Evolutionary conservation across 2,888 invertebrate genomes (phyloP).

Genomic region (Lissocephala sabroskyi): DNA sequence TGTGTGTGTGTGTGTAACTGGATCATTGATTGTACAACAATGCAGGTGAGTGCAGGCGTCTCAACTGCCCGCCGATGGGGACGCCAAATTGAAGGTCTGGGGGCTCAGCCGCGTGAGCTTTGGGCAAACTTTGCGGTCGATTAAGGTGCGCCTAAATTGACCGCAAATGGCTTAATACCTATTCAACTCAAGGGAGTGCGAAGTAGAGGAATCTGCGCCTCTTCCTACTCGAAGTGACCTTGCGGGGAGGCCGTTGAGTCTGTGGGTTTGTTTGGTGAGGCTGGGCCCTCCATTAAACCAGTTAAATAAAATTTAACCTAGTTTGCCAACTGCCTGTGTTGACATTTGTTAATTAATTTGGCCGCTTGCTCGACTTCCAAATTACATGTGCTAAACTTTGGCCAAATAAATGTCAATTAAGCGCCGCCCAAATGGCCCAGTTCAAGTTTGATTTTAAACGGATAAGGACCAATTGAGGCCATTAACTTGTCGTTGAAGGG

Average conservation of each 20-base stretch:
- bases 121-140: constrained; percentile 30
- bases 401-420: too few species aligned
- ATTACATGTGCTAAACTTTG: constrained; percentile 18
- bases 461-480: too few species aligned
- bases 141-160: constrained; percentile 41
- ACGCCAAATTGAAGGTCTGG: neutral
- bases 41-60: constrained; percentile 1
- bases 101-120: neutral
- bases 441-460: too few species aligned
- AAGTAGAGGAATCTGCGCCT: neutral
- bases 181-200: constrained; percentile 18
- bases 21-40: too few species aligned
- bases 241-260: neutral
- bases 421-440: too few species aligned
- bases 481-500: too few species aligned
- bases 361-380: constrained; percentile 4
- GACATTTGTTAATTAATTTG: constrained; percentile 37
- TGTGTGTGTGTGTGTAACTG: neutral
- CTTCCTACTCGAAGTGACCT: too few species aligned
- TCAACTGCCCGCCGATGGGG: neutral
- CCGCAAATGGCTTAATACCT: constrained; percentile 33
- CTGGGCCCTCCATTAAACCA: constrained; percentile 17
- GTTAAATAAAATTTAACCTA: constrained; percentile 20
- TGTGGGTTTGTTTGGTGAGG: neutral
- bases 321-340: constrained; percentile 23